Conservation (phyloP, 1,140 invertebrate genomes). For the Pogonomyrmex barbatus region DNA sequence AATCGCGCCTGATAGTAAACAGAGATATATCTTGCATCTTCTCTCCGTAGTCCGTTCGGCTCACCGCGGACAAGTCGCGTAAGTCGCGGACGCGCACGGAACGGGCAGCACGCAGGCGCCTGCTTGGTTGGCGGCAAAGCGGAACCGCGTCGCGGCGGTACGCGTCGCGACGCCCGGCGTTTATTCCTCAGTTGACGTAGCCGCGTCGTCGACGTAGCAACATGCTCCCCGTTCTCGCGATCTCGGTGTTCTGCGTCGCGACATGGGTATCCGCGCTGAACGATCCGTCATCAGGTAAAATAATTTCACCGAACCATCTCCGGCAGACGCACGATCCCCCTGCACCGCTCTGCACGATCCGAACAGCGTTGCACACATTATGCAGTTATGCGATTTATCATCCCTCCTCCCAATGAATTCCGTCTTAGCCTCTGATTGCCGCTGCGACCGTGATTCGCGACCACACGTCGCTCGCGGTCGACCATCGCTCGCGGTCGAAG, state of each 20-base stretch:
- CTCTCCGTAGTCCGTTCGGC: background rate
- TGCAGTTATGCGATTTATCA: constrained; percentile 16
- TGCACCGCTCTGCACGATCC: constrained; percentile 13
- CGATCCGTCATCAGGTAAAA: constrained; percentile 84
- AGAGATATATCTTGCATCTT: background rate
- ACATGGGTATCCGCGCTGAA: constrained; percentile 81
- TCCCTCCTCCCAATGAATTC: background rate
- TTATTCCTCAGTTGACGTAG: constrained; percentile 82
- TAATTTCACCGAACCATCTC: background rate
- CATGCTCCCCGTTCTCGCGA: constrained; percentile 80
- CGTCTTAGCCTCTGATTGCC: background rate
- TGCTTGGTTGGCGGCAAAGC: constrained; percentile 77
- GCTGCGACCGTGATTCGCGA: background rate
- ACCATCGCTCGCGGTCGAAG: background rate
- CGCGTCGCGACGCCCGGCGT: constrained; percentile 61
- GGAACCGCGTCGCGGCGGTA: constrained; percentile 57
- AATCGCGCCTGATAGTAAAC: constrained; percentile 33
- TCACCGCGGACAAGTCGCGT: background rate
- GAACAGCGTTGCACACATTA: constrained; percentile 29
- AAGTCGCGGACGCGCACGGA: constrained; percentile 28
- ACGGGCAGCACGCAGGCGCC: constrained; percentile 59
- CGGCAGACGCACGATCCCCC: background rate
- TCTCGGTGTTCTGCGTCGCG: constrained; percentile 80
- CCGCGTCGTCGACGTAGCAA: constrained; percentile 83
- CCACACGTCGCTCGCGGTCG: background rate